Evolutionary conservation across 2,888 invertebrate genomes (phyloP).

Genomic region (Gari tellinella): DNA sequence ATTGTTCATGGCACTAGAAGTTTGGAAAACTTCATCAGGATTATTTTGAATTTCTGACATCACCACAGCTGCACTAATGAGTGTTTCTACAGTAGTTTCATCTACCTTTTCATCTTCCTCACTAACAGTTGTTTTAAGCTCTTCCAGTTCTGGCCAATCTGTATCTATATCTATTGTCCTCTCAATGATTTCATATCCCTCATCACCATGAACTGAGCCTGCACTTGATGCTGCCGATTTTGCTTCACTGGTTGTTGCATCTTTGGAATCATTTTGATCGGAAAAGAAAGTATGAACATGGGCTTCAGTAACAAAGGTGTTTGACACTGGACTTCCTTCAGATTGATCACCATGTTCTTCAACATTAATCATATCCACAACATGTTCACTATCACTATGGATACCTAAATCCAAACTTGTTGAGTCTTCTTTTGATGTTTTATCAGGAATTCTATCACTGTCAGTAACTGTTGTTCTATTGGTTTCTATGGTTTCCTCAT

Average conservation of each 20-base stretch:
- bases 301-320: slow-evolving; percentile 38
- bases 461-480: background rate
- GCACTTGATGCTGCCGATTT: too few species aligned
- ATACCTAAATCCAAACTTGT: too few species aligned
- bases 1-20: background rate
- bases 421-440: background rate
- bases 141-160: slow-evolving; percentile 59
- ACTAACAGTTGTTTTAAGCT: slow-evolving; percentile 9
- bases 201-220: background rate
- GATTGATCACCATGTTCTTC: too few species aligned
- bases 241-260: background rate
- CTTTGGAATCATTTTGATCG: slow-evolving; percentile 7
- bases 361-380: too few species aligned
- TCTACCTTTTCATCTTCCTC: too few species aligned
- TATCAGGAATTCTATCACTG: background rate
- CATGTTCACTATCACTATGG: too few species aligned
- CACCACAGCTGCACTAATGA: too few species aligned
- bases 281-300: slow-evolving; percentile 27
- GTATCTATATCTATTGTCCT: slow-evolving; percentile 7
- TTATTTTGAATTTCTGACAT: too few species aligned
- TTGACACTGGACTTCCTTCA: background rate
- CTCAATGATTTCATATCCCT: background rate
- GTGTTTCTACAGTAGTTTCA: too few species aligned
- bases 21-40: too few species aligned
- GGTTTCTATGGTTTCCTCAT: background rate